phyloP scores from a whole-genome alignment of 2,797 vertebrate species.

The Gorsachius magnificus region DNA sequence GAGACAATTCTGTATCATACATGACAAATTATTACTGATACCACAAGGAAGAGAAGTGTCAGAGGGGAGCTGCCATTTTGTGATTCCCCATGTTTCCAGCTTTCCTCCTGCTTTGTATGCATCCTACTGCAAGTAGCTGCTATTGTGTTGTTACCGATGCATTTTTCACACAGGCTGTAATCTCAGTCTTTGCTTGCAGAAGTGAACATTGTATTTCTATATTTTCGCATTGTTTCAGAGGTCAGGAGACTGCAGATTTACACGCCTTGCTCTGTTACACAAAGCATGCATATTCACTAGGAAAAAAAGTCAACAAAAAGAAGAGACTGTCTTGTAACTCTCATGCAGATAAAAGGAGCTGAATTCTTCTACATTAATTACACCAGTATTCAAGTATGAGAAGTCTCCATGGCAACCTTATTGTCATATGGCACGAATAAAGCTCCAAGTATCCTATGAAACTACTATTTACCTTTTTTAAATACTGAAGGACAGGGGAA shows the following conservation, averaged over 20 bases:
- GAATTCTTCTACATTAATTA: constrained; percentile 64
- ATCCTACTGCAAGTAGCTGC: neutral
- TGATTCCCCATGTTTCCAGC: neutral
- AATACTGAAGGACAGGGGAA: neutral
- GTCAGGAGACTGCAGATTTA: neutral
- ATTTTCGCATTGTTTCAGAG: neutral
- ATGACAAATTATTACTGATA: neutral
- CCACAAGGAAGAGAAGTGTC: neutral
- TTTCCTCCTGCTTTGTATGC: neutral
- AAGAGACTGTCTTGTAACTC: constrained; percentile 23
- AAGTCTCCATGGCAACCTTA: constrained; percentile 71
- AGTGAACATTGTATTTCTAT: neutral
- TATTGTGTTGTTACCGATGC: neutral
- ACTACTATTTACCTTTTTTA: constrained; percentile 5
- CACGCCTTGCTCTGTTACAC: neutral
- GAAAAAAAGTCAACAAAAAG: neutral
- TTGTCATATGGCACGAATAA: constrained; percentile 43
- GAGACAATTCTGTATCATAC: neutral
- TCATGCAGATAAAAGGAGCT: constrained; percentile 34
- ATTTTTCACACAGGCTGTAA: neutral
- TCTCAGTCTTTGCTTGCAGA: neutral
- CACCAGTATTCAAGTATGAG: constrained; percentile 46
- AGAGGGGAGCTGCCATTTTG: neutral
- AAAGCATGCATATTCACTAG: neutral
- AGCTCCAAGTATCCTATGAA: neutral